Evolutionary conservation across 2,113 vertebrate species (phyloP).

Genomic region (Epinephelus moara): DNA sequence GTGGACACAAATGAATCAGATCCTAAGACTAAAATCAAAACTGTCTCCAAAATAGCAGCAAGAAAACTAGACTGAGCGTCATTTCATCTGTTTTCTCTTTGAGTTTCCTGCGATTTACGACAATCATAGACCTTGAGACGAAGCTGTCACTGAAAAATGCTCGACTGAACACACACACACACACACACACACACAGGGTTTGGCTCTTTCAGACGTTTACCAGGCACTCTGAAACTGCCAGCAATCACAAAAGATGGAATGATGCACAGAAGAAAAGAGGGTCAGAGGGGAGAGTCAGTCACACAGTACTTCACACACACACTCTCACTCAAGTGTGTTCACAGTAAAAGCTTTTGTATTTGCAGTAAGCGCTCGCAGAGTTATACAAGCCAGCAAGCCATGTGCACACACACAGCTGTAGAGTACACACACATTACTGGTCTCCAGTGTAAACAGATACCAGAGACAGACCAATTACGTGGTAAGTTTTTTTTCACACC

Average conservation of each 20-base stretch:
- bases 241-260: neutral
- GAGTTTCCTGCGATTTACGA: neutral
- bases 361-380: neutral
- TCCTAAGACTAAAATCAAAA: neutral
- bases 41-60: neutral
- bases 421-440: neutral
- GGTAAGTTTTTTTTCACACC: neutral
- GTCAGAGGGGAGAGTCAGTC: neutral
- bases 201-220: neutral
- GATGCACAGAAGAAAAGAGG: neutral
- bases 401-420: neutral
- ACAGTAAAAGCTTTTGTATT: neutral
- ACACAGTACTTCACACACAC: neutral
- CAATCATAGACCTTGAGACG: neutral
- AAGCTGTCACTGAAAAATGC: neutral
- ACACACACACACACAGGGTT: neutral
- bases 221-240: neutral
- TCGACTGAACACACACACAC: neutral
- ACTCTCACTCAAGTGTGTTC: neutral
- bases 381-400: neutral
- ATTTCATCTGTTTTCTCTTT: slow-evolving; percentile 1
- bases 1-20: neutral
- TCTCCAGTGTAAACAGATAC: neutral
- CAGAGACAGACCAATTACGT: neutral
- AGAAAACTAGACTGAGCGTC: neutral